Conservation (phyloP, 2,888 invertebrate genomes). For the Volucella inanis region DNA sequence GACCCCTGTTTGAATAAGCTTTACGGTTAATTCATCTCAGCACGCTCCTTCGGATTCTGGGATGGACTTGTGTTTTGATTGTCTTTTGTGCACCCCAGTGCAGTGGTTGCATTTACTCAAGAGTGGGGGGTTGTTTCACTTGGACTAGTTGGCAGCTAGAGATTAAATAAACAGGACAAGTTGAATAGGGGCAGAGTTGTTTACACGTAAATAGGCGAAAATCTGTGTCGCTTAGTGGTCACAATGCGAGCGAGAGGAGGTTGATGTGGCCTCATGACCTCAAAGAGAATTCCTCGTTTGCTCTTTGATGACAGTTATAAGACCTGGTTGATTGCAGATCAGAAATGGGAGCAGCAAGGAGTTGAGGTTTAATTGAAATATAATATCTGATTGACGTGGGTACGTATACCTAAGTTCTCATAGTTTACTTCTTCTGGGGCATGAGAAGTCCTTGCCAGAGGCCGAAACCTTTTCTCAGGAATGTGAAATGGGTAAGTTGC, state of each 20-base stretch:
- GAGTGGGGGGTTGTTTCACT: not conserved
- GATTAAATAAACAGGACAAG: slow-evolving; percentile 55
- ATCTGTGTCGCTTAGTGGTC: slow-evolving; percentile 52
- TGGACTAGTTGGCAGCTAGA: not conserved
- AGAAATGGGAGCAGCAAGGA: too few relatives aligned
- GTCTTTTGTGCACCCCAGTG: slow-evolving; percentile 39
- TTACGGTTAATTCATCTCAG: slow-evolving; percentile 59
- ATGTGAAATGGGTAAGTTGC: too few relatives aligned
- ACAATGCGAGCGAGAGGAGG: slow-evolving; percentile 6
- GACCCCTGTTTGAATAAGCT: slow-evolving; percentile 42
- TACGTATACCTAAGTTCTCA: too few relatives aligned
- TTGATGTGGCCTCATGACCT: slow-evolving; percentile 44
- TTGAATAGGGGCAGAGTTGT: slow-evolving; percentile 61
- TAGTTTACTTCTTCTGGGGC: too few relatives aligned
- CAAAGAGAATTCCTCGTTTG: slow-evolving; percentile 28
- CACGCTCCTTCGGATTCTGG: slow-evolving; percentile 2
- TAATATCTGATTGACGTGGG: too few relatives aligned
- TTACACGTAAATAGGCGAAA: slow-evolving; percentile 62
- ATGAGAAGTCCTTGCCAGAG: too few relatives aligned
- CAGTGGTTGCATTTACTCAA: slow-evolving; percentile 41
- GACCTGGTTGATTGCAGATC: too few relatives aligned
- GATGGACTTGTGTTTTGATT: slow-evolving; percentile 2
- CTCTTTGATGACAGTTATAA: too few relatives aligned
- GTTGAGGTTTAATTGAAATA: too few relatives aligned
- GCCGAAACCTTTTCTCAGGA: too few relatives aligned